Base-by-base conservation (phyloP, 1,140 invertebrate species). In the Caenorhabditis brenneri region DNA sequence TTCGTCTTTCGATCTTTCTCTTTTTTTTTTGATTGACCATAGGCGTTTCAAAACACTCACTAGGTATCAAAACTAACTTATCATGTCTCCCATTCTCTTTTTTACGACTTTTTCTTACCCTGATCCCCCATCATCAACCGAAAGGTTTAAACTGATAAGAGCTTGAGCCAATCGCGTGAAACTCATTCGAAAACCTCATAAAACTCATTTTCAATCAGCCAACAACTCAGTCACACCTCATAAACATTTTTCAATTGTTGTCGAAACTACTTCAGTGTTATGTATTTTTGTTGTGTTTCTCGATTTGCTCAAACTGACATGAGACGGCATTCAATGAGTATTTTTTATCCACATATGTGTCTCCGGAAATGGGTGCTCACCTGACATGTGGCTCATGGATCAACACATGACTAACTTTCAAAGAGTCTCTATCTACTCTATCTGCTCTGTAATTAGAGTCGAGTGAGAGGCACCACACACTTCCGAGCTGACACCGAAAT, bases 281-380 rank as follows among this genome's bases (percentile, higher is more conserved):
- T 31, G 29, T 19, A n/a, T 27, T n/a, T 58, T 58, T 27, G 27
- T 5, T 58, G 7, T 15, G 7, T 58, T 65, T 65, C 36, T 74
- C 33, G 10, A 42, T 6, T 46, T 74, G 36, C 3, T 15, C 36
- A 22, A 55, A 55, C 22, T 65, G 36, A 24, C 65, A 74, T 46
- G 58, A 65, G 33, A 65, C n/a, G n/a, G 10, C 27, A 4, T 31
- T 74, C 65, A 74, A 74, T 74, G 65, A 74, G 65, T 24, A n/a
- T n/a, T 42, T 42, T 74, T 74, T 74, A 19, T 12, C 22, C 36
- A 15, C 12, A 33, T 55, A 10, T n/a, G 16, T 58, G 16, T 27
- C 36, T 74, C 65, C 65, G 65, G 65, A 74, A 74, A 74, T 74
- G 65, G 65, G 65, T 74, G 48, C 65, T 74, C 65, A 74, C 33